Evolutionary conservation across 1,140 invertebrate species (phyloP), one percentile per base, ranked within the genome.

Genomic region (Neodiprion fabricii): DNA sequence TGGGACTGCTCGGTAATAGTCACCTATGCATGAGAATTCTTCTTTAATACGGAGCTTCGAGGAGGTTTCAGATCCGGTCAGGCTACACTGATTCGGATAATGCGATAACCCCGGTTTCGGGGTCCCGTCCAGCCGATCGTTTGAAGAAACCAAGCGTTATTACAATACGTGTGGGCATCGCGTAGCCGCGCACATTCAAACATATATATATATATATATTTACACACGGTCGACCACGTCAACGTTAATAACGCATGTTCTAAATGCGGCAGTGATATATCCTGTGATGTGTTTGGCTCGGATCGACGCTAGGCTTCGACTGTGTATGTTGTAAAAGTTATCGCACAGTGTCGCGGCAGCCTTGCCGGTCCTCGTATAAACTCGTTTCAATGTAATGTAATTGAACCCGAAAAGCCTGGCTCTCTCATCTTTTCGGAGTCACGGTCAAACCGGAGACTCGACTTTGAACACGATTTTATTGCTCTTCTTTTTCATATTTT

Each of bases 181-280:
- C 11, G 4, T 7, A 61, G 9, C 4, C 9, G 9, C 8, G 9
- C 53, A 40, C 28, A 40, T 40, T 40, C 28, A 40, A 40, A 40
- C 2, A 40, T 40, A 2, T 40, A 40, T 40, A 2, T 40, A 40
- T 40, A 40, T 40, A 40, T 40, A 2, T 1, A 40, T 40, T 40
- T 17, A 61, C 53, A 61, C 11, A 17, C 53, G 4, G 11, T 9
- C 9, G 53, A 14, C 53, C 14, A 61, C 53, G 53, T 61, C 53
- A 61, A 61, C 53, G n/a, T 14, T 5, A 61, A 72, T 67, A 53
- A 23, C 48, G 48, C 48, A 73, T 71, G 28, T 66, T 72, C 70
- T 72, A 74, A 76, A 71, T 49, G 53, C 67, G 9, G 66, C 74
- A 74, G 53, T 67, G 50, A 75, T 76, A 2, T 28, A 10, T 28